Percentiles rank a stretch among this genome's conserved stretches.
phyloP scores from a whole-genome alignment of 92 coral and sea anemone species.

The Umimayanthus kanabou region DNA sequence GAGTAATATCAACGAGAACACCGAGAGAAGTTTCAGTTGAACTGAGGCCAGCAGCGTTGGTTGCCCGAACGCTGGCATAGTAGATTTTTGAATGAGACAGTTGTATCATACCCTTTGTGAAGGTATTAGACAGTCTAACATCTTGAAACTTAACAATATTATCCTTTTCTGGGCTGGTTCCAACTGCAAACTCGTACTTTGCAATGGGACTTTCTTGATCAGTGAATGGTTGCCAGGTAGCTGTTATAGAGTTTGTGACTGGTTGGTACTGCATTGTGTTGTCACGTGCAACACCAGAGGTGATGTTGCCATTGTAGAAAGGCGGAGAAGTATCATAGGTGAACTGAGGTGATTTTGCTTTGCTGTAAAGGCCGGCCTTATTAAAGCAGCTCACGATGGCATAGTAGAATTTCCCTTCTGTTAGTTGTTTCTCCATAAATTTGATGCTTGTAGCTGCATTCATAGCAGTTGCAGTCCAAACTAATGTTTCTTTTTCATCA shows the following conservation, averaged over 20 bases:
- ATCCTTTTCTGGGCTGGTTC: constrained; percentile 53
- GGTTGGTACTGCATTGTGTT: constrained; percentile 54
- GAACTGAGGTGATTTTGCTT: constrained; percentile 45
- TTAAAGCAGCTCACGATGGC: constrained; percentile 57
- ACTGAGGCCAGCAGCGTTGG: constrained; percentile 70
- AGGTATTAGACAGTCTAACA: constrained; percentile 48
- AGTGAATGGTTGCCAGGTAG: constrained; percentile 61
- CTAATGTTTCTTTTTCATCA: constrained; percentile 11
- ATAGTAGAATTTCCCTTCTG: constrained; percentile 42
- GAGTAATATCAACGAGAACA: constrained; percentile 60
- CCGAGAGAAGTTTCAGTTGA: constrained; percentile 47
- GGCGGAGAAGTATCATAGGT: constrained; percentile 66
- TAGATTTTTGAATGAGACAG: constrained; percentile 49
- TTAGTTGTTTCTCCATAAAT: constrained; percentile 12
- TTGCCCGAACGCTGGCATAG: constrained; percentile 64
- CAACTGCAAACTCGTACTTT: constrained; percentile 63
- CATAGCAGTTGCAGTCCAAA: constrained; percentile 7
- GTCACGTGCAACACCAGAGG: constrained; percentile 57
- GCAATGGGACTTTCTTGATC: constrained; percentile 70
- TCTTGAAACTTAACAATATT: constrained; percentile 46
- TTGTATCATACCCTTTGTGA: constrained; percentile 26
- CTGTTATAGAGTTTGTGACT: constrained; percentile 32
- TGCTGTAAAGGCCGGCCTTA: constrained; percentile 60
- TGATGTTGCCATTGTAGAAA: constrained; percentile 45
- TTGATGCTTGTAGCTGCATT: constrained; percentile 18